A percentile compares a stretch with the other conserved stretches of the same genome.
phyloP scores from a whole-genome alignment of 2,797 vertebrate genomes.

The Sebastes flavidus region DNA sequence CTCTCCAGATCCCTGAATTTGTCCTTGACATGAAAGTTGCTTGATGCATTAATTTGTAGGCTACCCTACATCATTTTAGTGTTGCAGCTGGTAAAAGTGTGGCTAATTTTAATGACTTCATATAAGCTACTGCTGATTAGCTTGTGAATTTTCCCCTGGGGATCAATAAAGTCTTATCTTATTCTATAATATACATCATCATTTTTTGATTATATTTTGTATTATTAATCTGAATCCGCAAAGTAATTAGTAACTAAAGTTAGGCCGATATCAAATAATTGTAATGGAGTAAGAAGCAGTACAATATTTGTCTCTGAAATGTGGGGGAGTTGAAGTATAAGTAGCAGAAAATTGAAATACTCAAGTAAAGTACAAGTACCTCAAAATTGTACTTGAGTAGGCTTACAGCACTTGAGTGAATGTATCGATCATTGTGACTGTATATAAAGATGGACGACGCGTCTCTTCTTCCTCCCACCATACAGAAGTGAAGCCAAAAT shows the following conservation, averaged over 20 bases:
- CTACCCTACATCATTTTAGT: background rate
- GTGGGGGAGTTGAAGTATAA: background rate
- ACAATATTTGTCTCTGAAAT: background rate
- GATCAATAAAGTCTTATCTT: background rate
- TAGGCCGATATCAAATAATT: background rate
- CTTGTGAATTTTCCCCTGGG: background rate
- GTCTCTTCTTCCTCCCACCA: no score
- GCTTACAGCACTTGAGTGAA: background rate
- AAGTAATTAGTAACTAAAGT: background rate
- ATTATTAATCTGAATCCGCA: background rate
- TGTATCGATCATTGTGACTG: no score
- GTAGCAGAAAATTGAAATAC: background rate
- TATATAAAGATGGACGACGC: no score
- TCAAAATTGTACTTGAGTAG: background rate
- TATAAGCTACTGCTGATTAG: background rate
- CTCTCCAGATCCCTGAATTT: background rate
- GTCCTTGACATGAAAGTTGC: background rate
- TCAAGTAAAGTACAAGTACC: background rate
- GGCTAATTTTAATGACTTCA: background rate
- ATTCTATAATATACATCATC: background rate
- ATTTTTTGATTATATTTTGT: background rate
- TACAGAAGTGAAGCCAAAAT: no score
- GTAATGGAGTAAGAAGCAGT: background rate
- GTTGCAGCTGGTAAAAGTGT: background rate
- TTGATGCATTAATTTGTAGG: background rate